Evolutionary conservation across 2,113 vertebrate genomes (phyloP), one percentile per base, ranked within the genome.

Genomic region (Hyaena hyaena): DNA sequence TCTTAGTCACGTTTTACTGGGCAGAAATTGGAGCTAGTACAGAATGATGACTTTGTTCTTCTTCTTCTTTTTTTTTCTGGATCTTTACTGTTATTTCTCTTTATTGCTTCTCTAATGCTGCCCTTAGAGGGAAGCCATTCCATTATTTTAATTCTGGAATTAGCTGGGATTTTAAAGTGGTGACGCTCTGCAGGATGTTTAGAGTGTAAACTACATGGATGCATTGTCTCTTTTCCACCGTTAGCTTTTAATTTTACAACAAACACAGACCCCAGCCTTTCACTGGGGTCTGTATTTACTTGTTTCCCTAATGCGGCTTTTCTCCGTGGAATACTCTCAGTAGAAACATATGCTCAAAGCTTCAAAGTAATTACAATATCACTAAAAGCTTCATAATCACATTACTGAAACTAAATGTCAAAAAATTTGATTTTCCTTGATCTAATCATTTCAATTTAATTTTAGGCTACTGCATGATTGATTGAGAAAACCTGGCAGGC

Each of bases 381-480:
- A 98, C 98, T 99, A 98, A 99, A 99, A 99, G 99, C 98, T 99
- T 98, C 96, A 26, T 99, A 99, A 99, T 99, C 96, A 98, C 98
- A 98, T 99, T 99, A 99, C 98, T 98, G 98, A 98, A 98, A 97
- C 89, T 96, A 97, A 98, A 98, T 97, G 97, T 98, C 98, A 95
- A 98, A 98, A 98, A 98, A 99, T 85, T 98, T 97, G 96, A 98
- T 99, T 99, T 98, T 98, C 96, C 90, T 98, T 98, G 98, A 99
- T 99, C 97, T 95, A 98, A 28, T 99, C 98, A 96, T 97, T 98
- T 98, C 94, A 95, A 97, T 98, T 99, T 98, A 79, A 98, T 98
- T 98, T 79, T 95, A 96, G 26, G 96, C 94, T 95, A 39, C 92
- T 81, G 65, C 94, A 71, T 97, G 95, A 97, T 96, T 98, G 98